Conservation (phyloP, 2,888 invertebrate genomes). For the Agriopis leucophaearia region DNA sequence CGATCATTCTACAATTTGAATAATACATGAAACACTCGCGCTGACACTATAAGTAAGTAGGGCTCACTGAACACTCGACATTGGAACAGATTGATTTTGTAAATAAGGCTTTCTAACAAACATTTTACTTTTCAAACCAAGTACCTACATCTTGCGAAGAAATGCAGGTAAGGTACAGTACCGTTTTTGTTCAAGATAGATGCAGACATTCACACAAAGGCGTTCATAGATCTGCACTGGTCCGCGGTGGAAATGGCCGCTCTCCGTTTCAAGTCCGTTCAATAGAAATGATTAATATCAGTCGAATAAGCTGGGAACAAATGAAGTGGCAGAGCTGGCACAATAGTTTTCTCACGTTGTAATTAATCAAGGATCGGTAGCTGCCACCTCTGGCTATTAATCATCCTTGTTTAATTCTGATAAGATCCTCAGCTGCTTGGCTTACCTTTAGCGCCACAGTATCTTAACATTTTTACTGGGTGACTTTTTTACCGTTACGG, state of each 20-base stretch:
- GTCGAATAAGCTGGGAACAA: constrained; percentile 64
- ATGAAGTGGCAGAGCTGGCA: constrained; percentile 66
- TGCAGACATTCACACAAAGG: constrained; percentile 25
- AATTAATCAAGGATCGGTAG: constrained; percentile 72
- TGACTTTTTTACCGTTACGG: too few species aligned
- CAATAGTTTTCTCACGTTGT: constrained; percentile 77
- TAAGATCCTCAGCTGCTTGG: constrained; percentile 49
- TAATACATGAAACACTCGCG: constrained; percentile 73
- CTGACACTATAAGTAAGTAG: constrained; percentile 40
- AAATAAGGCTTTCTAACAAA: too few species aligned
- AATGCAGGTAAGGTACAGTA: background rate
- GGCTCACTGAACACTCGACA: constrained; percentile 37
- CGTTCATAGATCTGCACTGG: constrained; percentile 20
- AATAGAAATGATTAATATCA: constrained; percentile 60
- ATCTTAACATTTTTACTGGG: too few species aligned
- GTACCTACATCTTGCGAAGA: background rate
- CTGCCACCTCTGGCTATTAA: constrained; percentile 64
- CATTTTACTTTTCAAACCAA: background rate
- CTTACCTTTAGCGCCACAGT: too few species aligned
- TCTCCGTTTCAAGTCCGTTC: constrained; percentile 27
- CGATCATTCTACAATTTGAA: constrained; percentile 75
- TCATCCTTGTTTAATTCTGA: constrained; percentile 67
- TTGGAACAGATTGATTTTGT: constrained; percentile 23
- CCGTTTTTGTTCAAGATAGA: constrained; percentile 11
- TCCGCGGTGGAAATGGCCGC: constrained; percentile 22